These are phyloP conservation scores for Callionymus lyra DNA, from an alignment of 2,113 vertebrate genomes.

Conservation along the genomic window DNA sequence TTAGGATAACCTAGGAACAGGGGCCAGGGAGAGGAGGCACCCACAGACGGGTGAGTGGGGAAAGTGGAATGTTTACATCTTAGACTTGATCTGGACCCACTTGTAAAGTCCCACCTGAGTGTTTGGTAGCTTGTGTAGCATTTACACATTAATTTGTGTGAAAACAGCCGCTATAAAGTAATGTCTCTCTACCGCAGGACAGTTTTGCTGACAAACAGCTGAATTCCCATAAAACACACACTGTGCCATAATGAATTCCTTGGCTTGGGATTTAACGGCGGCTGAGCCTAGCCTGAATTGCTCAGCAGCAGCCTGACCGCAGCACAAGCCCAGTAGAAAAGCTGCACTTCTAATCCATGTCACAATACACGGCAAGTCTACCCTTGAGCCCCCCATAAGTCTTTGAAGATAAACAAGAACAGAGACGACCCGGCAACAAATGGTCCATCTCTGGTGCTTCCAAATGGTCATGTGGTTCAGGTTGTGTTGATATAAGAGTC, in stretches of 20 bases:
- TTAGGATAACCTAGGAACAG: slow-evolving; percentile 23
- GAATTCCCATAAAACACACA: slow-evolving; percentile 24
- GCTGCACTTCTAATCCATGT: slow-evolving; percentile 3
- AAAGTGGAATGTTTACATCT: slow-evolving; percentile 47
- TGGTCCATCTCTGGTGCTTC: not conserved
- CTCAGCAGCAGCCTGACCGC: slow-evolving; percentile 21
- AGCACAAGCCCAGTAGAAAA: slow-evolving; percentile 5
- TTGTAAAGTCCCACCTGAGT: slow-evolving; percentile 7
- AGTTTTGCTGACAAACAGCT: slow-evolving; percentile 38
- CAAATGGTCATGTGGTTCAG: slow-evolving; percentile 9
- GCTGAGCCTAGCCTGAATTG: slow-evolving; percentile 15
- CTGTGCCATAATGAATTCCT: slow-evolving; percentile 33
- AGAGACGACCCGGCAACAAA: slow-evolving; percentile 1
- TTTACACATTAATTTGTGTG: slow-evolving; percentile 22
- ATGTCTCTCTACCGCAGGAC: slow-evolving; percentile 23
- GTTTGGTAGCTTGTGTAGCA: slow-evolving; percentile 14
- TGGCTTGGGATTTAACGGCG: slow-evolving; percentile 17
- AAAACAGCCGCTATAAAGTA: slow-evolving; percentile 25
- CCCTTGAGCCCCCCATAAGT: slow-evolving; percentile 2
- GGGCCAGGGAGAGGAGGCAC: slow-evolving; percentile 19
- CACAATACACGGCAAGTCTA: slow-evolving; percentile 9
- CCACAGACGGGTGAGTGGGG: slow-evolving; percentile 31
- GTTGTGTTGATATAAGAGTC: slow-evolving; percentile 9
- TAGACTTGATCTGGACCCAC: slow-evolving; percentile 26
- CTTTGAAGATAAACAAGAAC: slow-evolving; percentile 10